Percentiles rank a stretch among this genome's conserved stretches.
These are phyloP conservation scores for Leuctra nigra DNA, from an alignment of 2,888 invertebrate genomes.

Conservation along the genomic window DNA sequence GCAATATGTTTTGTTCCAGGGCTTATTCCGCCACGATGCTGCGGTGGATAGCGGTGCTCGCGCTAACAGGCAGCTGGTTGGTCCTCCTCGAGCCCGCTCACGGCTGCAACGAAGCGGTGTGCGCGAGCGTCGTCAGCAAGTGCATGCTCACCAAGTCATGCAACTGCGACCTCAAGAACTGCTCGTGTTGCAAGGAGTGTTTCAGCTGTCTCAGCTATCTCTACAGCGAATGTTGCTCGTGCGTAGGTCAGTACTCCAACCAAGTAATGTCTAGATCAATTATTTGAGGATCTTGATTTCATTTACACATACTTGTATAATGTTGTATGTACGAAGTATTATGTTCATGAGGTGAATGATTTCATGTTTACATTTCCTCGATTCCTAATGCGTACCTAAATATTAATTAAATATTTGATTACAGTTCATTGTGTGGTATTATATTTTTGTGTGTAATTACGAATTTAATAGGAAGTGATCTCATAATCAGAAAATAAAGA, in stretches of 20 bases:
- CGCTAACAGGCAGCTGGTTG: neutral
- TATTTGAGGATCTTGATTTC: slow-evolving; percentile 12
- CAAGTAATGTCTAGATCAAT: neutral
- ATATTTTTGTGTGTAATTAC: no score
- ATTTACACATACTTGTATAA: no score
- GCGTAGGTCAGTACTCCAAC: slow-evolving; percentile 72
- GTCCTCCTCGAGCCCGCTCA: slow-evolving; percentile 24
- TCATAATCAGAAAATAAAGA: no score
- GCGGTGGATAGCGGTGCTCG: neutral
- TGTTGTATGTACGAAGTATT: no score
- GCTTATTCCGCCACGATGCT: neutral
- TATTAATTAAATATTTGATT: no score
- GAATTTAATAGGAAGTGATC: no score
- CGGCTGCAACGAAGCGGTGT: slow-evolving; percentile 86
- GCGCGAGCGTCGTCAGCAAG: slow-evolving; percentile 93
- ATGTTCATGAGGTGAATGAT: no score
- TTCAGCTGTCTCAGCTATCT: slow-evolving; percentile 81
- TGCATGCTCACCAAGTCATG: slow-evolving; percentile 95
- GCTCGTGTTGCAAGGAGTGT: slow-evolving; percentile 93
- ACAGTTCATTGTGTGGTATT: no score
- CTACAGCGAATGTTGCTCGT: slow-evolving; percentile 92
- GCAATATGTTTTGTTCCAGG: no score
- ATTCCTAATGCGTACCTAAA: no score
- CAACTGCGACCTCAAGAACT: slow-evolving; percentile 88
- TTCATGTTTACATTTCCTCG: no score